These are phyloP conservation scores for Grapholita molesta DNA, from an alignment of 1,140 invertebrate genomes.

Conservation along the genomic window DNA sequence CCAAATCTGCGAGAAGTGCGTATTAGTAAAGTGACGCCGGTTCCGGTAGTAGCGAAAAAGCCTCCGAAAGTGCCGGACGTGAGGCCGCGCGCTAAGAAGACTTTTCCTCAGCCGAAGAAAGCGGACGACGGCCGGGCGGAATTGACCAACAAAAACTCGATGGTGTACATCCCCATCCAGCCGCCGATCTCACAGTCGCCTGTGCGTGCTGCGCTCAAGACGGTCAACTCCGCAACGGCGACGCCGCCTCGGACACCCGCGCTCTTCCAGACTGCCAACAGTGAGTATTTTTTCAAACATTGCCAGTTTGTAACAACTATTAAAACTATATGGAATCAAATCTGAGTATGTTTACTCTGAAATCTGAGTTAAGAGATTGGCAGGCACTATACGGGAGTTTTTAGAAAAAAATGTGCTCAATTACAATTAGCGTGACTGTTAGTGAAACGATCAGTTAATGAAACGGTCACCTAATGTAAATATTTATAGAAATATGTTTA, in stretches of 20 bases:
- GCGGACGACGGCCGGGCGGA: constrained; percentile 55
- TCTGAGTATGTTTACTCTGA: too few relatives aligned
- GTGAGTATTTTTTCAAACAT: constrained; percentile 29
- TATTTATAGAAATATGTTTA: too few relatives aligned
- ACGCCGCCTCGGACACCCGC: constrained; percentile 17
- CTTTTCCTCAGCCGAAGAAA: constrained; percentile 60
- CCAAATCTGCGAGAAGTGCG: constrained; percentile 54
- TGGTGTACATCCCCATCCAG: constrained; percentile 73
- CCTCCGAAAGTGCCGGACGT: constrained; percentile 37
- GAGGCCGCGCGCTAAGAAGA: constrained; percentile 53
- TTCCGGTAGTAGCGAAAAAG: constrained; percentile 33
- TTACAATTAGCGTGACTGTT: too few relatives aligned
- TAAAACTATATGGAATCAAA: too few relatives aligned
- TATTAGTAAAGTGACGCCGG: constrained; percentile 56
- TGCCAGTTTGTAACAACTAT: too few relatives aligned
- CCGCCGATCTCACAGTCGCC: constrained; percentile 59
- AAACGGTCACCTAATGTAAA: too few relatives aligned
- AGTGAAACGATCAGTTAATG: too few relatives aligned
- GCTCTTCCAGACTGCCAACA: constrained; percentile 20
- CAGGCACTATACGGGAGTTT: too few relatives aligned
- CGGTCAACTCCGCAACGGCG: constrained; percentile 29
- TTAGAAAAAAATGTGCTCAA: too few relatives aligned
- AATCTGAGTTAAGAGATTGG: too few relatives aligned
- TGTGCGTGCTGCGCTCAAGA: constrained; percentile 21
- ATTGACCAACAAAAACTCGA: constrained; percentile 65